Conservation (phyloP, 2,888 invertebrate genomes). For the Cheilosia impressa region DNA sequence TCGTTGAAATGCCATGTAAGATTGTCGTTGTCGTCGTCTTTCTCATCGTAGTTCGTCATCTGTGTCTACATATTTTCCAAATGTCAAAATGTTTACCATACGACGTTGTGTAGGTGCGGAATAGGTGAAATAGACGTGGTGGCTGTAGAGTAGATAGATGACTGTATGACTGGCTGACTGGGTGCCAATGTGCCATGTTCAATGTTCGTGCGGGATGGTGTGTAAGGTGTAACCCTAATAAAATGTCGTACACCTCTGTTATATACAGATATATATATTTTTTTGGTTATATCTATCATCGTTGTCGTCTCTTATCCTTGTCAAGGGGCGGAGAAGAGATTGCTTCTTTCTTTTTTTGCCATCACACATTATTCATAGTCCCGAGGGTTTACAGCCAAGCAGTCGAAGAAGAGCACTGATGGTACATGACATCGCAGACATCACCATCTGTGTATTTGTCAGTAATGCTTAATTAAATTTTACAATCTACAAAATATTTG, state of each 20-base stretch:
- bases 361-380: conserved; percentile 51
- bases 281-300: conserved; percentile 47
- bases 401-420: not conserved
- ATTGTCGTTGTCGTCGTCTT: conserved; percentile 12
- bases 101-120: not conserved
- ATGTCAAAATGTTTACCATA: conserved; percentile 21
- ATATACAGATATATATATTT: too few relatives aligned
- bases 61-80: conserved; percentile 30
- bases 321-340: conserved; percentile 11
- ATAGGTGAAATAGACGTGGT: not conserved
- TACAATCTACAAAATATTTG: conserved; percentile 57
- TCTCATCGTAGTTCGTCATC: conserved; percentile 25
- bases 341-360: not conserved
- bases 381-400: conserved; percentile 10
- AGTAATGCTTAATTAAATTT: conserved; percentile 59
- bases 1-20: conserved; percentile 15
- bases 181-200: conserved; percentile 37
- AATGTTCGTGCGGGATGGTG: conserved; percentile 10
- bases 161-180: not conserved
- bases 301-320: conserved; percentile 28
- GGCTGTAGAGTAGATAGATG: conserved; percentile 4
- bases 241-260: conserved; percentile 18
- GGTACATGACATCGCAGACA: conserved; percentile 31
- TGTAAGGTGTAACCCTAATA: conserved; percentile 14
- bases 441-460: conserved; percentile 50